phyloP scores from a whole-genome alignment of 1,140 invertebrate genomes.

The Hypothenemus hampei region DNA sequence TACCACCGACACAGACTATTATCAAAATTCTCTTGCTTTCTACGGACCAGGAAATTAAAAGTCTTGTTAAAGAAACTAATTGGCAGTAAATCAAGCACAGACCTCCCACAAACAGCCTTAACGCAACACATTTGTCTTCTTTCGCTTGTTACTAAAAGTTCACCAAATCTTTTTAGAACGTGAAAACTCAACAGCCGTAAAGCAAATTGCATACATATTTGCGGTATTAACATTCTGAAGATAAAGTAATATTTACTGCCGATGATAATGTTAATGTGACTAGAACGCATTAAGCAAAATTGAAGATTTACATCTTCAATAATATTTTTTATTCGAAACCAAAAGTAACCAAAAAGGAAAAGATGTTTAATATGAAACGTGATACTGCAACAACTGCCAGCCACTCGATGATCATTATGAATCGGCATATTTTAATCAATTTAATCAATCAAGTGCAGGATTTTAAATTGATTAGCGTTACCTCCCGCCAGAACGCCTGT shows the following conservation, averaged over 20 bases:
- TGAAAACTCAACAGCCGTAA: constrained; percentile 15
- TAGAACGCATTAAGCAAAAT: no score
- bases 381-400: no score
- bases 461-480: constrained; percentile 25
- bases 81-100: constrained; percentile 20
- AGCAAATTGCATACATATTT: no score
- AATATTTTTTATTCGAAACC: no score
- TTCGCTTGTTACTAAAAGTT: constrained; percentile 9
- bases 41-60: constrained; percentile 17
- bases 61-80: constrained; percentile 22
- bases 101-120: constrained; percentile 19
- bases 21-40: constrained; percentile 15
- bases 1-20: background rate
- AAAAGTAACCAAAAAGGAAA: background rate
- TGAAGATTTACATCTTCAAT: no score
- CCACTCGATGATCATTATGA: constrained; percentile 19
- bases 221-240: no score
- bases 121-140: constrained; percentile 16
- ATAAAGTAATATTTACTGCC: no score
- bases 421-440: constrained; percentile 28
- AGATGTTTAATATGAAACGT: no score
- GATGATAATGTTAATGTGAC: no score
- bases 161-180: constrained; percentile 21
- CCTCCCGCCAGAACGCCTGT: constrained; percentile 20
- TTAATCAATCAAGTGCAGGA: constrained; percentile 22